Evolutionary conservation across 2,888 invertebrate species (phyloP).

Genomic region (Andrena dorsata): DNA sequence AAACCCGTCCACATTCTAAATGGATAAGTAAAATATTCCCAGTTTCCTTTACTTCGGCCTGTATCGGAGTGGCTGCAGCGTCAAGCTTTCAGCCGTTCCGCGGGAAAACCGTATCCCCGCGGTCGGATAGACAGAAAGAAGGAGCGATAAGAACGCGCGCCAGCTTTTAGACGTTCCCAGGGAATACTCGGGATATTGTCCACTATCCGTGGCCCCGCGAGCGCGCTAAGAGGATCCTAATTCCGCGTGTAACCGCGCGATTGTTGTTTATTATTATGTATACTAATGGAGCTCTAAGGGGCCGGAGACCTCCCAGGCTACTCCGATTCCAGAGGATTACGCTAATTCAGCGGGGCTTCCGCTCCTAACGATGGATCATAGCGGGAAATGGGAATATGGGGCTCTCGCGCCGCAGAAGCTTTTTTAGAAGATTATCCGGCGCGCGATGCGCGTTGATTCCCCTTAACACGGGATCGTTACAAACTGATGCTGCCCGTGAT

Average conservation of each 20-base stretch:
- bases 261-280: conserved; percentile 71
- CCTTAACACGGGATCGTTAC: conserved; percentile 32
- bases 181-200: conserved; percentile 46
- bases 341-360: conserved; percentile 62
- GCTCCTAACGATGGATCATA: conserved; percentile 65
- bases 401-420: conserved; percentile 53
- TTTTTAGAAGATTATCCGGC: conserved; percentile 58
- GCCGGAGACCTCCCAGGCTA: conserved; percentile 45
- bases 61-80: background rate
- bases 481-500: background rate
- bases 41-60: conserved; percentile 2
- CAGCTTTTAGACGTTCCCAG: conserved; percentile 53
- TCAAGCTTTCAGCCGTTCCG: conserved; percentile 40
- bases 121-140: conserved; percentile 19
- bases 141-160: conserved; percentile 51
- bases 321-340: conserved; percentile 69
- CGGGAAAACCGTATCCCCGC: background rate
- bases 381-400: conserved; percentile 60
- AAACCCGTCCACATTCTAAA: no score
- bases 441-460: conserved; percentile 33
- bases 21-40: background rate
- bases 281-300: conserved; percentile 69
- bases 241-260: conserved; percentile 52
- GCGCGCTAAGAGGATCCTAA: conserved; percentile 53
- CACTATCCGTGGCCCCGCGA: background rate